Percentiles rank a stretch among this genome's conserved stretches.
phyloP scores from a whole-genome alignment of 2,797 vertebrate genomes.

The Sebastolobus alascanus region DNA sequence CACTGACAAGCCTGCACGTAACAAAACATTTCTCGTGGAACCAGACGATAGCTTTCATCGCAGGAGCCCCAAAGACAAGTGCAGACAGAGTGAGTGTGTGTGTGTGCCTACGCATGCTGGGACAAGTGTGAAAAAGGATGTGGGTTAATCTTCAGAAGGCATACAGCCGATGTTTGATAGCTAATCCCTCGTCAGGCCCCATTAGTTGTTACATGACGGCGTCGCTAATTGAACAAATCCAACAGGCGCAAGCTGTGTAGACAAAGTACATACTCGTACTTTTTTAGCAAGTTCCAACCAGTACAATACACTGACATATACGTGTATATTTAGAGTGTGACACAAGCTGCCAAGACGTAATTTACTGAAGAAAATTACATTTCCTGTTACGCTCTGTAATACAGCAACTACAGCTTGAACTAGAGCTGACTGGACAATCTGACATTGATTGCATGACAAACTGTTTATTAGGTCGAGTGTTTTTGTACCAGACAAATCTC shows the following conservation, averaged over 20 bases:
- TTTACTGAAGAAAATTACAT: neutral
- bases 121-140: conserved; percentile 60
- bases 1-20: conserved; percentile 35
- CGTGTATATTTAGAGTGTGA: neutral
- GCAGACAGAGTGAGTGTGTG: conserved; percentile 6
- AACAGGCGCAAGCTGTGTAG: conserved; percentile 21
- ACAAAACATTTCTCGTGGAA: conserved; percentile 52
- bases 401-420: neutral
- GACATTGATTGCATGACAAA: conserved; percentile 27
- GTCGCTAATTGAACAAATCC: conserved; percentile 69
- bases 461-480: conserved; percentile 44
- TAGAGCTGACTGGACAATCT: neutral
- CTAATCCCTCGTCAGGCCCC: conserved; percentile 74
- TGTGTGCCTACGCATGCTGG: conserved; percentile 37
- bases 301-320: neutral
- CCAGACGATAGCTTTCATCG: conserved; percentile 56
- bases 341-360: neutral
- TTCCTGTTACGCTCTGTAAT: neutral
- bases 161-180: conserved; percentile 72
- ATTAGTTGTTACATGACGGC: conserved; percentile 59
- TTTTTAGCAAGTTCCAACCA: neutral
- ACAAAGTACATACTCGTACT: conserved; percentile 21
- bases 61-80: conserved; percentile 27
- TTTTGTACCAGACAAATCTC: conserved; percentile 65
- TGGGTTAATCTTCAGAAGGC: conserved; percentile 75